Evolutionary conservation across 2,888 invertebrate genomes (phyloP), one percentile per base, ranked within the genome.

Genomic region (Pelosia muscerda): DNA sequence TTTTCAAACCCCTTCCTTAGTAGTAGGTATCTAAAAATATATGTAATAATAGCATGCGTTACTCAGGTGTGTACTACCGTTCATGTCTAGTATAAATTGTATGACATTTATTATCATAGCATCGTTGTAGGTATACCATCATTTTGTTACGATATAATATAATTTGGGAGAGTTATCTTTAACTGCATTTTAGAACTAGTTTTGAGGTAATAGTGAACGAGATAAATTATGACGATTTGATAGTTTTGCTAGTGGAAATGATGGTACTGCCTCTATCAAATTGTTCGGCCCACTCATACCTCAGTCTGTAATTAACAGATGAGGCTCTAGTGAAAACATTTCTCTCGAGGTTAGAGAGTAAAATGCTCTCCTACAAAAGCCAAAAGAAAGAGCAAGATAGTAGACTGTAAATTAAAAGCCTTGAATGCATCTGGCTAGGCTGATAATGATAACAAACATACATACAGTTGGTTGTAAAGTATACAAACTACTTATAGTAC

Each of bases 101-200:
- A 86, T 82, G 74, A 71, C 83, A 84, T 88, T 86, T 86, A 86
- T 86, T 86, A 86, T 81, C 76, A 74, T 70, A 70, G 63, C 68
- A 70, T 78, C 75, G 78, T 23, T 55, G 61, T 74, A 63, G 65
- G 60, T 15, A n/a, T n/a, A 60, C 55, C 65, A 60, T 28, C 34
- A 9, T 26, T 66, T 66, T 28, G 19, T 8, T 15, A 53, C 31
- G 56, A 64, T 13, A 42, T 11, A 38, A 15, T 38, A 15, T 15
- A 8, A 49, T 19, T 19, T 49, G n/a, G 6, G 9, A n/a, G 4
- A 49, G 31, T 6, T 8, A 31, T 8, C n/a, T n/a, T n/a, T n/a
- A 31, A 31, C 9, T 1, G 1, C 10, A 49, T 49, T 49, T n/a
- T 8, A 19, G 19, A 0, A 19, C 9, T 9, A 8, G n/a, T 49